Base-by-base conservation (phyloP, 2,113 vertebrate genomes). In the Lophius piscatorius region DNA sequence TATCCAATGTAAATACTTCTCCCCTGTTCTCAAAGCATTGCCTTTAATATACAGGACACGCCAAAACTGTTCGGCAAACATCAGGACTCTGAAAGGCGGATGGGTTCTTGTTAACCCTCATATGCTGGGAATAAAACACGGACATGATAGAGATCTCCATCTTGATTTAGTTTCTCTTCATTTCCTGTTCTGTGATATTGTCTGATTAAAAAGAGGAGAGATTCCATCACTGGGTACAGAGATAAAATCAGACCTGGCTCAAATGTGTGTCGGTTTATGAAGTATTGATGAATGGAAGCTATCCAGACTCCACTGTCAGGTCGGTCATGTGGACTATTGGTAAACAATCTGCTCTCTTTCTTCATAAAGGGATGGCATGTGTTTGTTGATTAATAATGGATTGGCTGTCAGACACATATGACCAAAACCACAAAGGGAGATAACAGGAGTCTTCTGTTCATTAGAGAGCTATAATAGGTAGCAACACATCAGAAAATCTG, bases 101-200 rank as follows among this genome's bases (percentile, higher is more conserved):
- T 9, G 38, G 58, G 52, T 38, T 26, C 59, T 45, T 50, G 45
- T 68, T 70, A 29, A 61, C 65, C 72, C 58, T 75, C 52, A 54
- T 13, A 28, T 6, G 18, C 17, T 36, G 35, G 26, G 35, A 52
- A 63, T 36, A 57, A 76, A 62, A 82, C 4, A 1, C 17, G 36
- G n/a, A 26, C 40, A 23, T 22, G 72, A 75, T 63, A 28, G 10
- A 9, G 68, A 63, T 75, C 59, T 63, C 26, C 31, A 41, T 63
- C 66, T 74, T 35, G 22, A 52, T 78, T 38, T 38, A 54, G 46
- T 60, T 66, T 73, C 73, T 77, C 55, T 80, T 79, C 34, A 79
- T 84, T 82, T 86, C 78, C 70, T 75, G 65, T 56, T 42, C 54
- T 16, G 12, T 52, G 68, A 41, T 69, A 76, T 71, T 63, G 51